Evolutionary conservation across 2,113 vertebrate species (phyloP), one percentile per base, ranked within the genome.

Genomic region (Myotis yumanensis): DNA sequence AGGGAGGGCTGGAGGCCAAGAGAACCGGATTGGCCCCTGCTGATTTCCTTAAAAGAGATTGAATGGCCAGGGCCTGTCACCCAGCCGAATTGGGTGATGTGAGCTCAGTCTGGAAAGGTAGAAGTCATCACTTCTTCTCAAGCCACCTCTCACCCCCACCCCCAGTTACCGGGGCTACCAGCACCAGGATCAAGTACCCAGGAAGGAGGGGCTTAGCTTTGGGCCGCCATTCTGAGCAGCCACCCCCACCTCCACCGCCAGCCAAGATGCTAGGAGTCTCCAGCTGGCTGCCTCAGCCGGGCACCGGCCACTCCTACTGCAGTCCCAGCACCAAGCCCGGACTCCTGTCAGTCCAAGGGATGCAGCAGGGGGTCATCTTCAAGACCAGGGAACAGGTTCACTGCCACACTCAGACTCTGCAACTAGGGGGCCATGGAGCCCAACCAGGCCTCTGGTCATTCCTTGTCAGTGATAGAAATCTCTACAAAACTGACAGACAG

Each of bases 1-100:
- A 93, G 89, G 10, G 87, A 97, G 96, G 97, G 98, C 98, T 97
- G 0, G 4, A 93, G 95, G 96, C 98, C 98, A 98, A 96, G 85
- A 93, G 5, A 35, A 90, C 90, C 95, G 37, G 86, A 81, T 77
- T 96, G 85, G 96, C 6, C 85, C 86, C 28, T 54, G 4, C 80
- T 91, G 90, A 96, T 97, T 97, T 97, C 97, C 96, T 97, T 97
- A 97, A 97, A 96, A 97, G 97, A 96, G 96, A 94, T 18, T 91
- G 95, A 92, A n/a, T 0, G 32, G 59, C 95, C 84, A 28, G 43
- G 46, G 54, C 69, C 87, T 79, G 95, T 80, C 90, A 94, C 40
- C 96, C 87, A 48, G 92, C 97, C 69, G 32, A 87, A 95, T 8
- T 0, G 88, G 83, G 96, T 91, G 97, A 97, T 1, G 30, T 95